Conservation (phyloP, 2,797 vertebrate genomes). For the Lemur catta region DNA sequence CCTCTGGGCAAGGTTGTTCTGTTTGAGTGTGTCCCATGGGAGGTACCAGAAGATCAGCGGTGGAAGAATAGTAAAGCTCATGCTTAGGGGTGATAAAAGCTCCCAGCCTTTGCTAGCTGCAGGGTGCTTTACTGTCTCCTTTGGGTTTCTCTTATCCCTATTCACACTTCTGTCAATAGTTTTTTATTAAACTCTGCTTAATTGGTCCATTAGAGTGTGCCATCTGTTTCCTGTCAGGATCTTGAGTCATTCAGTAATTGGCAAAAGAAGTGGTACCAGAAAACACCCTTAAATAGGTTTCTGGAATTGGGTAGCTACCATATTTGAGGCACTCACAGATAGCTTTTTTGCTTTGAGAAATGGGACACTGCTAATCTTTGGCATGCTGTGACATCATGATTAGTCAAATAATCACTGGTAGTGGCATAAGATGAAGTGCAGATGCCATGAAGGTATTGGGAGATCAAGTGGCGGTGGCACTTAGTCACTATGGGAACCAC, state of each 20-base stretch:
- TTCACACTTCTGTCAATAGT: slow-evolving; percentile 55
- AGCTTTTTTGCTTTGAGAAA: slow-evolving; percentile 56
- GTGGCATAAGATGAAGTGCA: slow-evolving; percentile 71
- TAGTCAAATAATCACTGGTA: slow-evolving; percentile 65
- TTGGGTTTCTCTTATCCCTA: neutral
- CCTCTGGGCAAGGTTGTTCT: neutral
- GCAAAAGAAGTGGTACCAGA: slow-evolving; percentile 49
- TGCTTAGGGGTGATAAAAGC: neutral
- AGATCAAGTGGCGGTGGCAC: slow-evolving; percentile 60
- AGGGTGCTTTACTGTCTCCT: neutral
- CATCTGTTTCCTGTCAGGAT: slow-evolving; percentile 69
- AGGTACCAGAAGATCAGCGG: neutral
- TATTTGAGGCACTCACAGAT: slow-evolving; percentile 46
- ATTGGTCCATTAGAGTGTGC: slow-evolving; percentile 34
- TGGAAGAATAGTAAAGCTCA: neutral
- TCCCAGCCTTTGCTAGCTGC: neutral
- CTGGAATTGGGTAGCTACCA: slow-evolving; percentile 40
- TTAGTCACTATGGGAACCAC: slow-evolving; percentile 68
- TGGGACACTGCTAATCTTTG: slow-evolving; percentile 66
- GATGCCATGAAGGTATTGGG: slow-evolving; percentile 49
- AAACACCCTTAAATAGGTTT: slow-evolving; percentile 71
- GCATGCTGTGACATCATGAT: slow-evolving; percentile 69
- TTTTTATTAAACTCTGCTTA: slow-evolving; percentile 42
- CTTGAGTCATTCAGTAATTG: slow-evolving; percentile 60
- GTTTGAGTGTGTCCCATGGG: neutral